Evolutionary conservation across 2,113 vertebrate genomes (phyloP).

Genomic region (Siphamia tubifer): DNA sequence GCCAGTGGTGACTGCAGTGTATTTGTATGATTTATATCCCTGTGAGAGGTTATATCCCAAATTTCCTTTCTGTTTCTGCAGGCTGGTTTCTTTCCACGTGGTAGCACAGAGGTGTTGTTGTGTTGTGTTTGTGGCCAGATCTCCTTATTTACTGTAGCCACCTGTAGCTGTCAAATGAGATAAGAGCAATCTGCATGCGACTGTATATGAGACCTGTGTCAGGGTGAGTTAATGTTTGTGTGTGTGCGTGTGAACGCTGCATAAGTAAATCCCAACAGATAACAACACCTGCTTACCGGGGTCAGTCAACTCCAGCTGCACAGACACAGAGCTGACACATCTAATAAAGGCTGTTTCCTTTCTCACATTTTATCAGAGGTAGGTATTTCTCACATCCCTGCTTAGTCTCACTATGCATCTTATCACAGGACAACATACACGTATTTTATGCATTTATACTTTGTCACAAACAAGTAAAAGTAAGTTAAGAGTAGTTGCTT

Average conservation of each 20-base stretch:
- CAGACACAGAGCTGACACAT: conserved; percentile 56
- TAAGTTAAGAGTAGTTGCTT: no score
- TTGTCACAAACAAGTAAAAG: not conserved
- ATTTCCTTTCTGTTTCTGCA: conserved; percentile 25
- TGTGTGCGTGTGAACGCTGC: not conserved
- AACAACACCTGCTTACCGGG: conserved; percentile 50
- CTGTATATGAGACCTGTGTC: not conserved
- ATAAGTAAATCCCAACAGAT: conserved; percentile 42
- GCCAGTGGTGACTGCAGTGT: conserved; percentile 19
- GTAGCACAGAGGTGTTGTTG: not conserved
- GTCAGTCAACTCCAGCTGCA: conserved; percentile 49
- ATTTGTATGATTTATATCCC: conserved; percentile 54
- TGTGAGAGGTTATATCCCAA: conserved; percentile 15
- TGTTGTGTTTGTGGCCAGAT: not conserved
- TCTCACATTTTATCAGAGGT: conserved; percentile 41
- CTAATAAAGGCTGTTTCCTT: conserved; percentile 51
- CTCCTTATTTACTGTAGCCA: conserved; percentile 21
- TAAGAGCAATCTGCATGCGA: conserved; percentile 13
- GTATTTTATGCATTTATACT: not conserved
- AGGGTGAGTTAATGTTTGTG: not conserved
- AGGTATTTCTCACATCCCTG: conserved; percentile 36
- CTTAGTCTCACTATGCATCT: conserved; percentile 24
- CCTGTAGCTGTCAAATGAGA: conserved; percentile 34
- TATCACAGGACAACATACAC: conserved; percentile 40
- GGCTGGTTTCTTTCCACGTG: conserved; percentile 2